Evolutionary conservation across 2,113 vertebrate genomes (phyloP).

Genomic region (Poeciliopsis prolifica): DNA sequence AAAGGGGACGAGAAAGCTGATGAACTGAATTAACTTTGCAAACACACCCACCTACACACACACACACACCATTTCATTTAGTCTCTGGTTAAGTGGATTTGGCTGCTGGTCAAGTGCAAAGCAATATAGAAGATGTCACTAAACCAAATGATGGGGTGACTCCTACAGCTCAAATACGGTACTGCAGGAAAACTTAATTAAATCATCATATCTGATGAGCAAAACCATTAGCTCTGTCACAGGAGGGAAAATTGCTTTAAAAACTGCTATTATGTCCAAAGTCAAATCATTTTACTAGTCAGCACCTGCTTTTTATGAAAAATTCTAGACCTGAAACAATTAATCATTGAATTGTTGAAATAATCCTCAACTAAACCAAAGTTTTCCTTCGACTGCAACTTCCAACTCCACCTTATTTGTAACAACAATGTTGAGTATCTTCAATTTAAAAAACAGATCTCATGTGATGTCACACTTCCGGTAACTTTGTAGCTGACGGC

Average conservation of each 20-base stretch:
- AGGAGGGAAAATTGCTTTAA: neutral
- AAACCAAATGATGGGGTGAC: slow-evolving; percentile 20
- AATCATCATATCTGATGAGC: neutral
- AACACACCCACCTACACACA: slow-evolving; percentile 20
- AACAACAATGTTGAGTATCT: too few relatives aligned
- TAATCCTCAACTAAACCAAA: too few relatives aligned
- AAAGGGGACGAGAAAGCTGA: slow-evolving; percentile 23
- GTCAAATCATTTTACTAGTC: neutral
- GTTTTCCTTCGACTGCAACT: too few relatives aligned
- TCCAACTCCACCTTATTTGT: too few relatives aligned
- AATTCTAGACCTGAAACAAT: neutral
- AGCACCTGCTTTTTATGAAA: neutral
- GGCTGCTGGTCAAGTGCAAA: slow-evolving; percentile 37
- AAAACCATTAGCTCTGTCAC: neutral
- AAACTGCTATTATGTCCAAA: neutral
- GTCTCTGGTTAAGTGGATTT: slow-evolving; percentile 43
- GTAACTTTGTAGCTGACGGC: too few relatives aligned
- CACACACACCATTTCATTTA: too few relatives aligned
- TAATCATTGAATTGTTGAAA: too few relatives aligned
- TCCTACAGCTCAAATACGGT: slow-evolving; percentile 1
- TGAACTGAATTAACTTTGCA: slow-evolving; percentile 10
- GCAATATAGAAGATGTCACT: neutral
- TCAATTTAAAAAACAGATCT: too few relatives aligned
- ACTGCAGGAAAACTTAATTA: slow-evolving; percentile 5
- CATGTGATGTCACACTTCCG: too few relatives aligned